Conservation (phyloP, 2,113 vertebrate species). For the Mesitornis unicolor region DNA sequence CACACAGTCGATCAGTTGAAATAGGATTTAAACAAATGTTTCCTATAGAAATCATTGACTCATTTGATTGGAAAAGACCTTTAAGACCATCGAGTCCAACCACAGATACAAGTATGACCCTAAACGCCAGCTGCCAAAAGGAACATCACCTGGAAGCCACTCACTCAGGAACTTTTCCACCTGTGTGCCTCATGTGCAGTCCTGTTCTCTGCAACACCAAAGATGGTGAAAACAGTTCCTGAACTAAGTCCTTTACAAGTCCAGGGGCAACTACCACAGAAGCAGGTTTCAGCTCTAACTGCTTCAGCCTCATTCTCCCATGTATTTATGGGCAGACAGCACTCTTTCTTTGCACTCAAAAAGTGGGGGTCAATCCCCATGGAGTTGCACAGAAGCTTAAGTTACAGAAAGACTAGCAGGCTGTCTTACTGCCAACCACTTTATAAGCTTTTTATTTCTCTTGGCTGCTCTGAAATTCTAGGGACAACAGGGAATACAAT, state of each 20-base stretch:
- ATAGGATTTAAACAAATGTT: not conserved
- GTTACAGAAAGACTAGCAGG: not conserved
- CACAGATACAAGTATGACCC: not conserved
- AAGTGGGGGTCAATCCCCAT: accelerated
- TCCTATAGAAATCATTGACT: too few species aligned
- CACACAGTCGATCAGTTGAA: not conserved
- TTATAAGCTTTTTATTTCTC: not conserved
- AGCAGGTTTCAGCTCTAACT: not conserved
- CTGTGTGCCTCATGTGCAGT: not conserved
- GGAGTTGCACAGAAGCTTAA: not conserved
- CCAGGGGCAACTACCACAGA: not conserved
- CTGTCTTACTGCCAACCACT: not conserved
- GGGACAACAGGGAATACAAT: not conserved
- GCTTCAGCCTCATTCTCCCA: not conserved
- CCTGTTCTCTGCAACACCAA: not conserved
- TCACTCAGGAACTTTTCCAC: not conserved
- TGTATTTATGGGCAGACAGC: not conserved
- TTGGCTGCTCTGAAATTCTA: not conserved
- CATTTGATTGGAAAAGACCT: too few species aligned
- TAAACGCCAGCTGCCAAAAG: not conserved
- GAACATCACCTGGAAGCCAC: not conserved
- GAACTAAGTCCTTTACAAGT: not conserved
- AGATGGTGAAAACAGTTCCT: not conserved
- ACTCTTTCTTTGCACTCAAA: not conserved
- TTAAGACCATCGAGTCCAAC: too few species aligned